A percentile compares a stretch with the other conserved stretches of the same genome.
Conservation (phyloP, 2,888 invertebrate genomes). For the Heteromurus nitidus region DNA sequence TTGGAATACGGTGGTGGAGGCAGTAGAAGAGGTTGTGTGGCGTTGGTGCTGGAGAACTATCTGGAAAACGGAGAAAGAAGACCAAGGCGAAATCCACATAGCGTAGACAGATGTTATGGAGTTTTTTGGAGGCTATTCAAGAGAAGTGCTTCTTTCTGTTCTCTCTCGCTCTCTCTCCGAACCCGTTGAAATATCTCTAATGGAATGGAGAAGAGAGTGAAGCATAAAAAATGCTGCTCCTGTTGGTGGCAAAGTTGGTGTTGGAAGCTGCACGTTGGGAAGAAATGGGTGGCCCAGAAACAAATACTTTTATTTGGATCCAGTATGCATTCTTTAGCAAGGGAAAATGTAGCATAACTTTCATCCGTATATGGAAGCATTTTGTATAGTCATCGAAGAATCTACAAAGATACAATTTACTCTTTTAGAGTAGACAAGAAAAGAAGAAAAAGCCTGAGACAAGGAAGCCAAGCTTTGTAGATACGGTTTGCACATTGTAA, state of each 20-base stretch:
- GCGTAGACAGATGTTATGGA: constrained; percentile 21
- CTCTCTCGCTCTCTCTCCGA: too few species aligned
- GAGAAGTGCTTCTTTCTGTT: constrained; percentile 2
- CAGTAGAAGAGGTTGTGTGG: not conserved
- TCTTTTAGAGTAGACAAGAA: too few species aligned
- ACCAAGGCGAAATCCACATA: constrained; percentile 20
- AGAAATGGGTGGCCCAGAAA: constrained; percentile 23
- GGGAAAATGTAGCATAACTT: too few species aligned
- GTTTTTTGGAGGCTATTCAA: constrained; percentile 23
- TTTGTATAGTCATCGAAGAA: too few species aligned
- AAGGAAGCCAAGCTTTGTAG: too few species aligned
- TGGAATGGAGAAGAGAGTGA: not conserved
- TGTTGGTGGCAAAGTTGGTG: not conserved
- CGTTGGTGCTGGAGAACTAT: not conserved
- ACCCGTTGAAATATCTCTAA: not conserved
- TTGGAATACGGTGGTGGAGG: not conserved
- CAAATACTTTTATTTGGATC: not conserved
- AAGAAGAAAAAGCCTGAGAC: too few species aligned
- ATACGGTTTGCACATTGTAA: too few species aligned
- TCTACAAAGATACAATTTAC: too few species aligned
- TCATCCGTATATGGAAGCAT: too few species aligned
- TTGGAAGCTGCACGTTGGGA: not conserved
- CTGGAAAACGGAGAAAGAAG: not conserved
- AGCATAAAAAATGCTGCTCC: too few species aligned
- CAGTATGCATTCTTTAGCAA: too few species aligned